Evolutionary conservation across 2,797 vertebrate genomes (phyloP), one percentile per base, ranked within the genome.

Genomic region (Girardinus metallicus): DNA sequence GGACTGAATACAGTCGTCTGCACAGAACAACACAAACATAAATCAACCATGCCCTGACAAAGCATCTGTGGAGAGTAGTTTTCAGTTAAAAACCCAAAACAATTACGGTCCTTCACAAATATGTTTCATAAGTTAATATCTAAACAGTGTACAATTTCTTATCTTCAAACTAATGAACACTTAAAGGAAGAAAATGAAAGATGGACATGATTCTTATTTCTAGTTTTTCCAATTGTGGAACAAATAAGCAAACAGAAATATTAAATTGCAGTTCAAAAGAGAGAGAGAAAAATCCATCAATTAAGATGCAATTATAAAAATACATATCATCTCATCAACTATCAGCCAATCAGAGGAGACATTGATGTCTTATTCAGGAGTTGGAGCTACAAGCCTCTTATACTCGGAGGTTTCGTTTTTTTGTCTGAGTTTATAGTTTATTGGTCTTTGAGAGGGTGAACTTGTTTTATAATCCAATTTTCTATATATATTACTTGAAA

Each of bases 1-100:
- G 47, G 80, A 85, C 76, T 77, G 80, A 82, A 62, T 71, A 57
- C 76, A 72, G 71, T 60, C 29, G 49, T 41, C 73, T 36, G 44
- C 79, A 72, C 73, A 78, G 34, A 57, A 76, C 68, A 66, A 49
- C 79, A 34, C 78, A 76, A 62, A 74, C 84, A 81, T 88, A 82
- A 83, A 87, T 91, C 83, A 77, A 39, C 49, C 64, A 80, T 49
- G 81, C 83, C 80, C 82, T 83, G 78, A 88, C 73, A 71, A 75
- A 72, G 87, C 80, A 87, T 82, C 88, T 90, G 81, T 79, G 66
- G 49, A 81, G 18, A 71, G 44, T 53, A 39, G 13, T 39, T 74
- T 66, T 21, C 1, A 31, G 0, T 23, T 26, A 26, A 53, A 53
- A 60, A 26, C 12, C 55, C 76, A 12, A 21, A 77, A n/a, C 21